Evolutionary conservation across 2,888 invertebrate species (phyloP), one percentile per base, ranked within the genome.

Genomic region (Machimus rusticus): DNA sequence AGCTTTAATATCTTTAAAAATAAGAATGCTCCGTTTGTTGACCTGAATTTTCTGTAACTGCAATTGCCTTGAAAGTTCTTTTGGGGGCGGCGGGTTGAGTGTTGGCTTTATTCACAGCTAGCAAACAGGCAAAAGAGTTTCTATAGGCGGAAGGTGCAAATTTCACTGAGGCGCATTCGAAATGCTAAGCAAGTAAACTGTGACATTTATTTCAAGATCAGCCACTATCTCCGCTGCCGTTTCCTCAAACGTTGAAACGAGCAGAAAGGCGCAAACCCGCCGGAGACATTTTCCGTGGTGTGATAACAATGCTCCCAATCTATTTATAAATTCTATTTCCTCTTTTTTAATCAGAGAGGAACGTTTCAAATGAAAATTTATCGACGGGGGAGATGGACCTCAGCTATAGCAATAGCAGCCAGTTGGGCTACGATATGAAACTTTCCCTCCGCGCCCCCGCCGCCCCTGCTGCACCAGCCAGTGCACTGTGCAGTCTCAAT

Each of bases 311-410:
- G 51, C 78, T 79, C 23, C 46, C 55, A 55, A 46, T 79, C 78
- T 79, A 79, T 79, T 79, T 79, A 79, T 79, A 79, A 79, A 79
- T 79, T 79, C 78, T 79, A 79, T 79, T 79, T 79, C 78, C 78
- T 79, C 46, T 46, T 43, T 79, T 79, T 79, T 79, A 79, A 79
- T 79, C 46, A 28, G 23, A 16, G 23, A 79, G 78, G 78, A 23
- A 79, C 46, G 28, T 43, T 79, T 79, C 43, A 79, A 79, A 79
- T 79, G 43, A 79, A 79, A 79, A 79, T 79, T 79, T 79, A 79
- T 79, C 78, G 78, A 23, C 46, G 78, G 51, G 55, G 55, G 55
- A 16, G 55, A 55, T 19, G 55, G 5, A 16, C 14, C 5, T 12
- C 16, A 46, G 14, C 16, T 16, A 16, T 0, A 16, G 43, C 43